These are phyloP conservation scores for Anniella stebbinsi DNA, from an alignment of 2,797 vertebrate genomes.

Conservation along the genomic window DNA sequence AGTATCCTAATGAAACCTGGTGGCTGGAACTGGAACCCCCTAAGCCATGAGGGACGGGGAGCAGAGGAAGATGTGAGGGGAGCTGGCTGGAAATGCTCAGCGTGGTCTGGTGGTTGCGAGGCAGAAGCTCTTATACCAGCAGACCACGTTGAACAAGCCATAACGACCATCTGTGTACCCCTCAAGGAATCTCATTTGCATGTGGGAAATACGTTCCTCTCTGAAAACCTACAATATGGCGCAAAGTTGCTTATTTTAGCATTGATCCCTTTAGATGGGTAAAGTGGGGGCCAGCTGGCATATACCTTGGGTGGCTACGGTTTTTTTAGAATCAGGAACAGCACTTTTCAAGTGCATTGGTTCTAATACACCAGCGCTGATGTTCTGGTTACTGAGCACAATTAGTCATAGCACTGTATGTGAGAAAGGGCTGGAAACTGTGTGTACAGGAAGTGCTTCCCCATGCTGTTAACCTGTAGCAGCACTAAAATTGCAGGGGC, in stretches of 20 bases:
- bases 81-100: not conserved
- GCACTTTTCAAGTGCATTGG: not conserved
- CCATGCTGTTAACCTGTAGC: not conserved
- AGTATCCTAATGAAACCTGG: not conserved
- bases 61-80: too few species aligned
- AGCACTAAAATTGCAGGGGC: not conserved
- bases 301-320: too few species aligned
- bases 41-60: too few species aligned
- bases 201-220: not conserved
- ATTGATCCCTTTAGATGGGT: not conserved
- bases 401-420: not conserved
- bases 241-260: not conserved
- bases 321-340: not conserved
- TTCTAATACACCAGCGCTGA: not conserved
- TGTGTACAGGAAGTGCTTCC: not conserved
- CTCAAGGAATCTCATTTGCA: not conserved
- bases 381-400: not conserved
- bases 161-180: not conserved
- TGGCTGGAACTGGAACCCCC: not conserved
- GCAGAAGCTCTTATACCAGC: not conserved
- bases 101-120: not conserved
- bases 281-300: too few species aligned
- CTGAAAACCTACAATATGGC: not conserved
- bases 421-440: constrained; percentile 14
- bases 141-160: not conserved